Percentiles rank a stretch among this genome's conserved stretches.
These are phyloP conservation scores for Cynodonichthys magdalenae DNA, from an alignment of 2,797 vertebrate genomes.

Conservation along the genomic window DNA sequence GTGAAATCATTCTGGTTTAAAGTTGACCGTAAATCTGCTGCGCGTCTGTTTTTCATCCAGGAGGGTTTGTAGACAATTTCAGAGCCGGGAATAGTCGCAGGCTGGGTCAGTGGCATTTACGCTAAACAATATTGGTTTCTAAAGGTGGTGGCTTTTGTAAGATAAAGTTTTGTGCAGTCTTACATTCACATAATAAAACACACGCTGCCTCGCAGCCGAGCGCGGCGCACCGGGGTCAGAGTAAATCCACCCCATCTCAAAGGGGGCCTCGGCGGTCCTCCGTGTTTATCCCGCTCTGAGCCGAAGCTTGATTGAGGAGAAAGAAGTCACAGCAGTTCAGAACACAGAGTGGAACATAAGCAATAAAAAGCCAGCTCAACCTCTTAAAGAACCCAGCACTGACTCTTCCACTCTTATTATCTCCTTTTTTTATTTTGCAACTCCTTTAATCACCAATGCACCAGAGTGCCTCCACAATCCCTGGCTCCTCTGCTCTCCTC, in stretches of 20 bases:
- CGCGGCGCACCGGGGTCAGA: slow-evolving; percentile 22
- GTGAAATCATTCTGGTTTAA: no score
- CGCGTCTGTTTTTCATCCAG: not conserved
- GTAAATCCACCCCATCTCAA: slow-evolving; percentile 17
- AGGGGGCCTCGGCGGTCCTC: slow-evolving; percentile 11
- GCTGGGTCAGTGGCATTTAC: slow-evolving; percentile 16
- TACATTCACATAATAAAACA: slow-evolving; percentile 24
- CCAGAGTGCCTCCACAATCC: slow-evolving; percentile 37
- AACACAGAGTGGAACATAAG: slow-evolving; percentile 13
- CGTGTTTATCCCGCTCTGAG: slow-evolving; percentile 42
- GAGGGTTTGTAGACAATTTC: slow-evolving; percentile 4
- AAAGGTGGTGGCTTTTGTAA: slow-evolving; percentile 5
- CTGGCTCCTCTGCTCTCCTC: slow-evolving; percentile 41
- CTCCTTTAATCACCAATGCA: slow-evolving; percentile 53
- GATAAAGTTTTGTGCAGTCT: slow-evolving; percentile 19
- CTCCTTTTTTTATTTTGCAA: slow-evolving; percentile 25
- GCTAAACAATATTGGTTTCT: slow-evolving; percentile 12
- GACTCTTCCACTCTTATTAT: slow-evolving; percentile 8
- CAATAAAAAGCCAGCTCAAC: slow-evolving; percentile 38
- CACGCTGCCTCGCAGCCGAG: not conserved
- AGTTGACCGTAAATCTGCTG: no score
- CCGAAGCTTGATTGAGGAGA: slow-evolving; percentile 34
- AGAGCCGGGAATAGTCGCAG: not conserved
- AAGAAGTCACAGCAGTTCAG: slow-evolving; percentile 23
- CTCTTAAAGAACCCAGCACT: slow-evolving; percentile 29